These are phyloP conservation scores for Buathra laborator DNA, from an alignment of 2,888 invertebrate species.

Conservation along the genomic window DNA sequence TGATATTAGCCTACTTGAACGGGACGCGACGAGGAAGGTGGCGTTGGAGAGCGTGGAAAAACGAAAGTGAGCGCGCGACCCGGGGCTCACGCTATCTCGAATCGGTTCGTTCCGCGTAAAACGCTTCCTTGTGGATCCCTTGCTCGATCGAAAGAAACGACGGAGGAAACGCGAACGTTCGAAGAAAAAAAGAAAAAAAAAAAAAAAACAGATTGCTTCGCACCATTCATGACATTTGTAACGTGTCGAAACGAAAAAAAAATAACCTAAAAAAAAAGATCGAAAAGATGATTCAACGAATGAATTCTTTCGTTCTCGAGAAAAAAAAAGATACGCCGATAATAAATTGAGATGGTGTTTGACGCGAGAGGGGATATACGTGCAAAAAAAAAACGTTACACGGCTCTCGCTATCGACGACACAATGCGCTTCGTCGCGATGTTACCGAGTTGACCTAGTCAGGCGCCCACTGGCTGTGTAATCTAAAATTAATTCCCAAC, in stretches of 20 bases:
- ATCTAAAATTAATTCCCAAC: conserved; percentile 85
- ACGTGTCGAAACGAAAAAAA: neutral
- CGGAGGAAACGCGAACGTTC: conserved; percentile 61
- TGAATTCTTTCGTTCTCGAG: too few species aligned
- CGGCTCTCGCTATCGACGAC: conserved; percentile 49
- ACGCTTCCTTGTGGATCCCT: conserved; percentile 44
- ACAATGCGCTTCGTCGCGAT: conserved; percentile 62
- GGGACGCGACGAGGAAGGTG: conserved; percentile 32
- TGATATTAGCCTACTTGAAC: conserved; percentile 31
- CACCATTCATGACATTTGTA: neutral
- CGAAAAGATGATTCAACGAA: too few species aligned
- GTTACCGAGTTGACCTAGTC: conserved; percentile 78
- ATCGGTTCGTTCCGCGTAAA: conserved; percentile 60
- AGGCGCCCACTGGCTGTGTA: conserved; percentile 78
- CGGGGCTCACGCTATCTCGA: conserved; percentile 56
- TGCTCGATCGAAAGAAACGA: conserved; percentile 71
- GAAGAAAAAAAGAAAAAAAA: conserved; percentile 29
- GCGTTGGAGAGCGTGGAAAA: conserved; percentile 69
- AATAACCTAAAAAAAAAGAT: neutral
- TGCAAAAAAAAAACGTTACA: conserved; percentile 23
- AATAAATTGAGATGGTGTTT: neutral
- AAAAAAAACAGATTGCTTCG: neutral
- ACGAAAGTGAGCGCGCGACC: conserved; percentile 67
- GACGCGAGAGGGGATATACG: neutral
- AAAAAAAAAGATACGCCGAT: neutral